Conservation (phyloP, 2,888 invertebrate species). For the Xestia sexstrigata region DNA sequence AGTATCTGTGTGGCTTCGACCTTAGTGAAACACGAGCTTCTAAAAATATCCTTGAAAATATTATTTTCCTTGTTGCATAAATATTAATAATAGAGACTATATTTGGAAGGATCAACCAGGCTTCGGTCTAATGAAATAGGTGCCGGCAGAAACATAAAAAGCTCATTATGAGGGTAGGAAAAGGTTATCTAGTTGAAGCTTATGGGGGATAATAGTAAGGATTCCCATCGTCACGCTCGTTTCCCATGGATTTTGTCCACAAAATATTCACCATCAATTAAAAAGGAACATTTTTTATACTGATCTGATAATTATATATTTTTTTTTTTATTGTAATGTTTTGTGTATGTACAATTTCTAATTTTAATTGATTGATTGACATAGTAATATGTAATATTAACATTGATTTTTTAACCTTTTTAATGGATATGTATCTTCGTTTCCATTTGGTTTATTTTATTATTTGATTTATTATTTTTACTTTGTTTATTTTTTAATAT, state of each 20-base stretch:
- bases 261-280: neutral
- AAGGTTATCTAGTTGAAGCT: slow-evolving; percentile 42
- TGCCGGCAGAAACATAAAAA: slow-evolving; percentile 63
- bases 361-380: no score
- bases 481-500: no score
- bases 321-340: no score
- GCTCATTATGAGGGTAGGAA: slow-evolving; percentile 57
- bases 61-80: neutral
- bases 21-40: neutral
- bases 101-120: slow-evolving; percentile 32
- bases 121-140: slow-evolving; percentile 39
- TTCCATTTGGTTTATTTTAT: no score
- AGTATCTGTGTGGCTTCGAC: neutral
- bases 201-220: slow-evolving; percentile 35
- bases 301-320: no score
- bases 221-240: slow-evolving; percentile 6
- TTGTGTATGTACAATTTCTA: no score
- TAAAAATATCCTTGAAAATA: neutral
- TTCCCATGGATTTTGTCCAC: neutral
- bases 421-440: no score
- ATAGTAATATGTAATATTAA: no score
- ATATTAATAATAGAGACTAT: slow-evolving; percentile 3
- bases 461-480: no score
- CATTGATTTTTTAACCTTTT: no score
- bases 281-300: no score